These are phyloP conservation scores for Phoxinus dragarum DNA, from an alignment of 2,797 vertebrate species.

Conservation along the genomic window DNA sequence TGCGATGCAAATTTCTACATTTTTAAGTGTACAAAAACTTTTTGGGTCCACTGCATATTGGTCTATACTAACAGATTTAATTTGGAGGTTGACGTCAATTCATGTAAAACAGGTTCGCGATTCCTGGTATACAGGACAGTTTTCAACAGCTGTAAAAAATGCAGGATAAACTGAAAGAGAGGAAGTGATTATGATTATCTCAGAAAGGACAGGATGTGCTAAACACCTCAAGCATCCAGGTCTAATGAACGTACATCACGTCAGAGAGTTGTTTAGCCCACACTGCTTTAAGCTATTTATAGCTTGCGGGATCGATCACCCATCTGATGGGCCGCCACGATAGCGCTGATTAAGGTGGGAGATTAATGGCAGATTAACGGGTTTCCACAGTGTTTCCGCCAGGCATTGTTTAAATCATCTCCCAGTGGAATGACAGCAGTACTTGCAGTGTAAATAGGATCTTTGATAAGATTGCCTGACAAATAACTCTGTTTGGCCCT, in stretches of 20 bases:
- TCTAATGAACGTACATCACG: slow-evolving; percentile 51
- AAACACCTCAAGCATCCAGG: slow-evolving; percentile 24
- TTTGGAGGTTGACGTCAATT: background rate
- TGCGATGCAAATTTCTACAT: background rate
- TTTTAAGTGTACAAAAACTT: no score
- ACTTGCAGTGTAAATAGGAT: slow-evolving; percentile 25
- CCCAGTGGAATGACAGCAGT: slow-evolving; percentile 31
- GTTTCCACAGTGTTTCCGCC: slow-evolving; percentile 45
- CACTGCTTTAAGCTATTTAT: slow-evolving; percentile 53
- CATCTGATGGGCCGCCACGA: slow-evolving; percentile 48
- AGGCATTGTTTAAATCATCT: slow-evolving; percentile 48
- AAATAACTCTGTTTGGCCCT: background rate
- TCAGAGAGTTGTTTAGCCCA: slow-evolving; percentile 40
- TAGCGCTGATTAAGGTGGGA: slow-evolving; percentile 55
- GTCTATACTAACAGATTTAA: background rate
- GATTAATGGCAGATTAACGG: slow-evolving; percentile 52
- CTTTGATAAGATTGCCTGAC: slow-evolving; percentile 43
- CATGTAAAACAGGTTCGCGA: background rate
- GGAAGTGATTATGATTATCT: background rate
- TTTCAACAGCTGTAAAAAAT: background rate
- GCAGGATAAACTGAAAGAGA: background rate
- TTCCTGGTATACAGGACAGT: background rate
- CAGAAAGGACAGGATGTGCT: slow-evolving; percentile 18
- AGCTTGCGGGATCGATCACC: slow-evolving; percentile 48
- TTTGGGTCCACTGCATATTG: background rate